Conservation (phyloP, 1,140 invertebrate genomes). For the Drosophila pseudoobscura region DNA sequence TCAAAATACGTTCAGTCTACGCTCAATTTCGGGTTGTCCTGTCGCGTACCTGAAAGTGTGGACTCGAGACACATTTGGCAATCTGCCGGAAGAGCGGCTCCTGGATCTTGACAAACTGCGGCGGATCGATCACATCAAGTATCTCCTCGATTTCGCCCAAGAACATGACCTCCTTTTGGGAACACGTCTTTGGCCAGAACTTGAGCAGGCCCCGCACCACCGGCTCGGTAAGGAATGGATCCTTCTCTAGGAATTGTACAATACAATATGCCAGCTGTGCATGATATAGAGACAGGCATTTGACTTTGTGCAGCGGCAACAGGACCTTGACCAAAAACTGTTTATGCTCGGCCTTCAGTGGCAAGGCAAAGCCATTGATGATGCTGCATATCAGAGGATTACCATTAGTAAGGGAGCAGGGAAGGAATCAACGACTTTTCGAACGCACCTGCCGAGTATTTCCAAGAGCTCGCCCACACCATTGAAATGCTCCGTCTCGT, state of each 20-base stretch:
- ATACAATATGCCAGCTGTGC: constrained; percentile 99
- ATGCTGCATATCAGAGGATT: constrained; percentile 87
- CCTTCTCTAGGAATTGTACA: constrained; percentile 99
- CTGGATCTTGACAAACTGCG: constrained; percentile 99
- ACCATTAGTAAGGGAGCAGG: no score
- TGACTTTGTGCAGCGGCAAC: constrained; percentile 98
- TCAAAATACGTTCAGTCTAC: neutral
- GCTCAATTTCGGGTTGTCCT: no score
- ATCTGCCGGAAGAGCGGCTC: constrained; percentile 98
- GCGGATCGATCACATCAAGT: constrained; percentile 98
- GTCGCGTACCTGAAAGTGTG: constrained; percentile 94
- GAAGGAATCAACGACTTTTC: neutral
- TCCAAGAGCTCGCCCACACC: constrained; percentile 99
- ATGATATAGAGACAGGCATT: constrained; percentile 96
- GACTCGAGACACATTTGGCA: constrained; percentile 98
- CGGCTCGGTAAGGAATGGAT: constrained; percentile 97
- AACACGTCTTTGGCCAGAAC: constrained; percentile 99
- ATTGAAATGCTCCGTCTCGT: constrained; percentile 99
- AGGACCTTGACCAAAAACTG: constrained; percentile 99
- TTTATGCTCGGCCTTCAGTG: constrained; percentile 98
- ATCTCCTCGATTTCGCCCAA: constrained; percentile 99
- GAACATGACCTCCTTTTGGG: constrained; percentile 99
- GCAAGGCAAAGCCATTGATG: constrained; percentile 99
- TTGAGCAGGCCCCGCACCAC: constrained; percentile 98
- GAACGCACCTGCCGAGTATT: constrained; percentile 93